Evolutionary conservation across 2,888 invertebrate genomes (phyloP), one percentile per base, ranked within the genome.

Genomic region (Crepidodera aurea): DNA sequence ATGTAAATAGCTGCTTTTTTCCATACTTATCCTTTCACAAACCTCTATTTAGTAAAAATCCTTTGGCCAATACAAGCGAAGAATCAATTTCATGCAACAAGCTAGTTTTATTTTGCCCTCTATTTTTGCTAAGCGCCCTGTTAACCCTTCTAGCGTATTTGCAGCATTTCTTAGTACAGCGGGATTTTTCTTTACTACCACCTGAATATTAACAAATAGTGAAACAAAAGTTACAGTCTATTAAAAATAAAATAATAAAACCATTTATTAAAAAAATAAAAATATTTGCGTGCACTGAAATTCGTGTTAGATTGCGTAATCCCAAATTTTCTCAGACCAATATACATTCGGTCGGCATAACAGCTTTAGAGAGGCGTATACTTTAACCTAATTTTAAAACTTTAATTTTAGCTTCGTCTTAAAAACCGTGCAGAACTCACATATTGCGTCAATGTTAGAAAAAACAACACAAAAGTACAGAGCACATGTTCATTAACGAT

Each of bases 31-130:
- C 48, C 8, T 1, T 15, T 7, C 18, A 68, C 68, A 51, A 75
- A 80, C 80, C 79, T 84, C 78, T 77, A 53, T 78, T 82, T 78
- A 85, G 83, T 75, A 88, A 84, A 82, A 88, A 88, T 76, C 88
- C 88, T 77, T 83, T 86, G 72, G 86, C 84, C 76, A 86, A 75
- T 71, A 79, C 80, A 73, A 86, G 82, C 69, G 84, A 84, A 67
- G 82, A 83, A 82, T 88, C 87, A 78, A 89, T 88, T 82, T 89
- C 88, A 79, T 84, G 84, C 78, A 89, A 84, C 68, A 89, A 82
- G 68, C 79, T 79, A 65, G 64, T 62, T 48, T 72, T 71, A 53
- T 70, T 67, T 53, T 71, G 65, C 53, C 65, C 69, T 59, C 77
- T 73, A 64, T 80, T 80, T 73, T 73, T 79, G 63, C 76, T 76